Conservation (phyloP, 2,888 invertebrate species). For the Mechanitis messenoides region DNA sequence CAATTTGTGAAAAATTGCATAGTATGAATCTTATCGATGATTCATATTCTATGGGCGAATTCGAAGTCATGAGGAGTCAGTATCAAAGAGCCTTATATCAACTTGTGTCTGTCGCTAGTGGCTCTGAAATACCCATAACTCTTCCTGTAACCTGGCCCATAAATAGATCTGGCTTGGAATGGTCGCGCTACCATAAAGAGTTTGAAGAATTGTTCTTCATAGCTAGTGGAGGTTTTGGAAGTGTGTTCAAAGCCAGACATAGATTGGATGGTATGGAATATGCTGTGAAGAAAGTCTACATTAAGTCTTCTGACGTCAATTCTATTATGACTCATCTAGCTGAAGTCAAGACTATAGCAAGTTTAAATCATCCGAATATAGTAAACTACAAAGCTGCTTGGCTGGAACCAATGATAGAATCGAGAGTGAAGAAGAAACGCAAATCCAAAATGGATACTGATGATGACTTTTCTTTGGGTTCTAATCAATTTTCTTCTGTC, state of each 20-base stretch:
- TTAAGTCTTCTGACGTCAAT: slow-evolving; percentile 79
- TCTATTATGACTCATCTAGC: slow-evolving; percentile 80
- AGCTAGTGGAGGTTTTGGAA: slow-evolving; percentile 86
- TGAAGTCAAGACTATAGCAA: slow-evolving; percentile 88
- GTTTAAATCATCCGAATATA: slow-evolving; percentile 86
- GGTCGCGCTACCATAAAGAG: slow-evolving; percentile 82
- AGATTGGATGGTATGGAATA: slow-evolving; percentile 86
- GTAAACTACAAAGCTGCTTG: slow-evolving; percentile 90
- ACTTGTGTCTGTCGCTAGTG: slow-evolving; percentile 77
- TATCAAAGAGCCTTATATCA: slow-evolving; percentile 81
- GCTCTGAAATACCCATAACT: slow-evolving; percentile 68
- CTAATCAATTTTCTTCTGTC: slow-evolving; percentile 50
- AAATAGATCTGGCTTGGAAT: slow-evolving; percentile 70
- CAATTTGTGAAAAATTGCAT: slow-evolving; percentile 81
- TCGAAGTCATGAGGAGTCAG: slow-evolving; percentile 81
- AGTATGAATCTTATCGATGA: slow-evolving; percentile 83
- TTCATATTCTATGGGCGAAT: slow-evolving; percentile 82
- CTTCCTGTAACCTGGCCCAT: slow-evolving; percentile 73
- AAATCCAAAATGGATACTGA: slow-evolving; percentile 58
- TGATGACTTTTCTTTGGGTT: slow-evolving; percentile 47
- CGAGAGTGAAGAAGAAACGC: slow-evolving; percentile 57
- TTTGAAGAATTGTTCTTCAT: slow-evolving; percentile 83
- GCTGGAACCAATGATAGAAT: slow-evolving; percentile 81
- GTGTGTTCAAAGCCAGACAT: slow-evolving; percentile 84
- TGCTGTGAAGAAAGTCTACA: slow-evolving; percentile 86